phyloP scores from a whole-genome alignment of 2,797 vertebrate genomes.

The Oryzias sinensis region DNA sequence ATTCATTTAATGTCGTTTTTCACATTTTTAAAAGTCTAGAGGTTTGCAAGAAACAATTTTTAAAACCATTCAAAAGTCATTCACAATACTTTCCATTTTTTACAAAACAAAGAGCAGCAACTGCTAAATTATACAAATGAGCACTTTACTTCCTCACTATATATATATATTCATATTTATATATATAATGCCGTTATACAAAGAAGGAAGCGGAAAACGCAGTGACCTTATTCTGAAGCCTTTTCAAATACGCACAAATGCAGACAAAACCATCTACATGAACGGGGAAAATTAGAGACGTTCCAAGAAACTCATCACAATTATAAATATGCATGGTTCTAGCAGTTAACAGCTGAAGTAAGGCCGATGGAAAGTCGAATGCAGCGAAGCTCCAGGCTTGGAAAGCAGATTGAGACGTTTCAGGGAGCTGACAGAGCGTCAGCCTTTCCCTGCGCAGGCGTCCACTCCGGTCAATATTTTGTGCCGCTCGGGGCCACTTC shows the following conservation, averaged over 20 bases:
- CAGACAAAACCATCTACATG: slow-evolving; percentile 21
- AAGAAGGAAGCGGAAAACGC: slow-evolving; percentile 43
- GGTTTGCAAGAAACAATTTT: slow-evolving; percentile 61
- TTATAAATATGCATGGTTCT: slow-evolving; percentile 38
- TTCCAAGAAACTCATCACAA: slow-evolving; percentile 25
- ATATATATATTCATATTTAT: slow-evolving; percentile 66
- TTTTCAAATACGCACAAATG: slow-evolving; percentile 47
- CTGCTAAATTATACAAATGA: slow-evolving; percentile 96
- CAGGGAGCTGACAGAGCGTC: slow-evolving; percentile 14
- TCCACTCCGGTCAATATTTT: background rate
- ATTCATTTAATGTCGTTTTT: slow-evolving; percentile 54
- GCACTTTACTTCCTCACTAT: slow-evolving; percentile 81
- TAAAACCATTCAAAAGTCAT: slow-evolving; percentile 78
- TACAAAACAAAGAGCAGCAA: slow-evolving; percentile 81
- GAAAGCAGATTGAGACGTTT: slow-evolving; percentile 11
- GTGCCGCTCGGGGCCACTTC: slow-evolving; percentile 10
- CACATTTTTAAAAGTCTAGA: slow-evolving; percentile 76
- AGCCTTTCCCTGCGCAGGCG: slow-evolving; percentile 13
- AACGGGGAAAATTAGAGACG: slow-evolving; percentile 14
- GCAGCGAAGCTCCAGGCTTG: slow-evolving; percentile 46
- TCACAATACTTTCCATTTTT: slow-evolving; percentile 94
- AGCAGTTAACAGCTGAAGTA: slow-evolving; percentile 36
- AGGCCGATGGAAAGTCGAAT: slow-evolving; percentile 46
- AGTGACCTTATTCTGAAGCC: slow-evolving; percentile 47
- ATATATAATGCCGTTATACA: slow-evolving; percentile 76